Conservation (phyloP, 2,113 vertebrate species). For the Tachysurus vachellii region DNA sequence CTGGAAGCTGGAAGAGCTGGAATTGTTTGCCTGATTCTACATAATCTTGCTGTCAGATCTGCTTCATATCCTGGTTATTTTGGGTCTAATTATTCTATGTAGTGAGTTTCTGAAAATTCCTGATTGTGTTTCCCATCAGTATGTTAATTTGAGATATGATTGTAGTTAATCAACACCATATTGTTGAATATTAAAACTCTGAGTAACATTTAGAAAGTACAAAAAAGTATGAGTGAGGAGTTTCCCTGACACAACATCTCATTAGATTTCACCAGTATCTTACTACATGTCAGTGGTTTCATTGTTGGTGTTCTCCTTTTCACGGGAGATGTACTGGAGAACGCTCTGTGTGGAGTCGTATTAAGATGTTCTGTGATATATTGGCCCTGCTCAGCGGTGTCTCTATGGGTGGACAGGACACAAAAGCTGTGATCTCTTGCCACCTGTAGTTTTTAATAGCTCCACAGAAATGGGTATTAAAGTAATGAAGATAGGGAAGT, state of each 20-base stretch:
- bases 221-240: not conserved
- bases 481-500: constrained; percentile 45
- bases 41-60: not conserved
- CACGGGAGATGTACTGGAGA: not conserved
- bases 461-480: constrained; percentile 58
- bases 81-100: not conserved
- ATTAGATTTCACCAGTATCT: not conserved
- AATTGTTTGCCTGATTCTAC: not conserved
- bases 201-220: not conserved
- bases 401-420: constrained; percentile 59
- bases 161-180: not conserved
- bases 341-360: constrained; percentile 55
- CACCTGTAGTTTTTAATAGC: constrained; percentile 72
- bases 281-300: not conserved
- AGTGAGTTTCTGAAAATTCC: not conserved
- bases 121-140: not conserved
- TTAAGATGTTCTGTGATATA: constrained; percentile 71
- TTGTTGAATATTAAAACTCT: not conserved
- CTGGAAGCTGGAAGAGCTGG: not conserved
- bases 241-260: not conserved
- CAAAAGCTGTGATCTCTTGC: constrained; percentile 60
- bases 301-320: not conserved
- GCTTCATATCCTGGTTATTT: constrained; percentile 6
- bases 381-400: constrained; percentile 67
- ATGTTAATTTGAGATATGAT: not conserved